phyloP scores from a whole-genome alignment of 2,113 vertebrate genomes.

The Lophura nycthemera region DNA sequence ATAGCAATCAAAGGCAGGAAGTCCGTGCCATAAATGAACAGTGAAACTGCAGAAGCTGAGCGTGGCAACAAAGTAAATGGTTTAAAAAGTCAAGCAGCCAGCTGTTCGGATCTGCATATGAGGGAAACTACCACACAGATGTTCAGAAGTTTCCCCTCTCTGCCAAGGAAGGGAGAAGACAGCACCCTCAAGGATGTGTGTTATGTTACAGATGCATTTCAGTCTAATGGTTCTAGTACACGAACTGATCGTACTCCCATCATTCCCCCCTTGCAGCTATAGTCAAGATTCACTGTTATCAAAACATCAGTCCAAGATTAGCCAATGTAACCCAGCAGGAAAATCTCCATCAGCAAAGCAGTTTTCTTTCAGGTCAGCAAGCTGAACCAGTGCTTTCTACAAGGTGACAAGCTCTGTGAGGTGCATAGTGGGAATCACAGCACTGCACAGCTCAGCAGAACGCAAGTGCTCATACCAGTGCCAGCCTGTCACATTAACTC shows the following conservation, averaged over 20 bases:
- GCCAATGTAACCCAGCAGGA: not conserved
- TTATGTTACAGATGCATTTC: not conserved
- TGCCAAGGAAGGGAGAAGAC: not conserved
- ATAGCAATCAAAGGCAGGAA: not conserved
- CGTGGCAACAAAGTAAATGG: not conserved
- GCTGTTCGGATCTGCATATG: not conserved
- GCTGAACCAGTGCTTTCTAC: not conserved
- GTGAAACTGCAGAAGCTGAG: not conserved
- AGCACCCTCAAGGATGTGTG: not conserved
- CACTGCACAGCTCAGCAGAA: not conserved
- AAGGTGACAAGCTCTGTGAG: not conserved
- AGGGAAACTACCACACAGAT: not conserved
- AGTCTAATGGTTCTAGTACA: not conserved
- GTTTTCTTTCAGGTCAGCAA: not conserved
- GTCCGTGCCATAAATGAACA: accelerated
- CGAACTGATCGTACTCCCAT: not conserved
- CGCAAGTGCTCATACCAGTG: not conserved
- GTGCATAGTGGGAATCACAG: not conserved
- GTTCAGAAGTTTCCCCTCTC: not conserved
- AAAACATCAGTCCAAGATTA: not conserved
- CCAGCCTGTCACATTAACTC: not conserved
- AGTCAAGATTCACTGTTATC: not conserved
- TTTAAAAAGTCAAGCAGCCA: not conserved
- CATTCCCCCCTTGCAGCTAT: not conserved
- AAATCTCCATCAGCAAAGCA: not conserved